phyloP scores from a whole-genome alignment of 2,888 invertebrate genomes.

The Ceraclea dissimilis region DNA sequence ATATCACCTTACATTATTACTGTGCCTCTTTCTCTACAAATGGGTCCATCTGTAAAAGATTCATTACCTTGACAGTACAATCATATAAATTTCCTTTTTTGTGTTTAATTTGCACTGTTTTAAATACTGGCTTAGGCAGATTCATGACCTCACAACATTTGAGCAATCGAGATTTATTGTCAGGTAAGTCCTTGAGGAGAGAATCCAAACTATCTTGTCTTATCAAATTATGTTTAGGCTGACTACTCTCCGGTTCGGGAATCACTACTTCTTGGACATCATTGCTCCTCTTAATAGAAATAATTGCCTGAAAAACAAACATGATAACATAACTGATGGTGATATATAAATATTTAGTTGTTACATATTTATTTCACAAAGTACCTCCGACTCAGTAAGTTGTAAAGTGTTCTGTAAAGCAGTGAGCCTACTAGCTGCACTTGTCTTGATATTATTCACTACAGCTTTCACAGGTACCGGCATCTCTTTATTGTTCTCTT shows the following conservation, averaged over 20 bases:
- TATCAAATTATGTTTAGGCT: background rate
- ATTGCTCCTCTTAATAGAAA: background rate
- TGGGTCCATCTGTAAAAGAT: too few species aligned
- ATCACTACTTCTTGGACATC: background rate
- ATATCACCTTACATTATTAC: too few species aligned
- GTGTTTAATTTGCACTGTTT: conserved; percentile 32
- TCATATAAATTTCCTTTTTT: conserved; percentile 35
- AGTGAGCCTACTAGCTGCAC: conserved; percentile 18
- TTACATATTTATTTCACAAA: too few species aligned
- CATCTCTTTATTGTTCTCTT: too few species aligned
- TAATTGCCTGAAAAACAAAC: background rate
- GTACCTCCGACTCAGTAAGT: conserved; percentile 6
- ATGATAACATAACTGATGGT: too few species aligned
- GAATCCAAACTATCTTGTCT: conserved; percentile 12
- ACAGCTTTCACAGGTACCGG: too few species aligned
- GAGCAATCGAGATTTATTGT: conserved; percentile 15
- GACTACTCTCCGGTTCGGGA: too few species aligned
- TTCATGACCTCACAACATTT: conserved; percentile 33
- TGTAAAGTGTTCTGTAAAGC: conserved; percentile 14
- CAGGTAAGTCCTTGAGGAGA: conserved; percentile 3
- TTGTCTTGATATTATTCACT: background rate
- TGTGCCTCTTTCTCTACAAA: too few species aligned
- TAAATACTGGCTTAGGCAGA: conserved; percentile 39
- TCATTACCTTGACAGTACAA: conserved; percentile 42
- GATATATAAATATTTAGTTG: too few species aligned